These are phyloP conservation scores for Myzus persicae DNA, from an alignment of 1,140 invertebrate species.

Conservation along the genomic window DNA sequence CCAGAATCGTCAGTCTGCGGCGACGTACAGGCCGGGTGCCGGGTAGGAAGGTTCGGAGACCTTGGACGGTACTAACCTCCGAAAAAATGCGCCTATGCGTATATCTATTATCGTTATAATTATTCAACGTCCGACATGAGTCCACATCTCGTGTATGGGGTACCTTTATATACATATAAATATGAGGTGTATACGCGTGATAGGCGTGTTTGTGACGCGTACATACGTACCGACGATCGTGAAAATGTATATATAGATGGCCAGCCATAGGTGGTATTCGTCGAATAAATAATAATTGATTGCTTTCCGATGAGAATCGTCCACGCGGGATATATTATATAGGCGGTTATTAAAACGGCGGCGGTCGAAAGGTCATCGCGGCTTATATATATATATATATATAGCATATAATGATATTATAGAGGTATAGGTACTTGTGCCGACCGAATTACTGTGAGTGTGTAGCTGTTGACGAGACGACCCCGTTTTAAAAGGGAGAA, in stretches of 20 bases:
- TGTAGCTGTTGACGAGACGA: neutral
- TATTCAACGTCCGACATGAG: constrained; percentile 17
- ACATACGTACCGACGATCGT: neutral
- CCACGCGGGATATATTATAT: neutral
- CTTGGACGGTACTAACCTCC: constrained; percentile 51
- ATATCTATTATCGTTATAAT: constrained; percentile 18
- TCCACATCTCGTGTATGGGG: neutral
- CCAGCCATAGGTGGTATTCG: neutral
- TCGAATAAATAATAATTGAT: constrained; percentile 50
- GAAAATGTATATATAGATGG: constrained; percentile 3
- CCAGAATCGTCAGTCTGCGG: constrained; percentile 39
- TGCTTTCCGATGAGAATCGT: constrained; percentile 53
- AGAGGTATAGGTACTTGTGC: neutral
- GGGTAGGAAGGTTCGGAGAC: neutral
- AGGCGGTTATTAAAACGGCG: constrained; percentile 42
- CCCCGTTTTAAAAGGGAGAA: constrained; percentile 18
- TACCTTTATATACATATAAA: neutral
- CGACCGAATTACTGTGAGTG: neutral
- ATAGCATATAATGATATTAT: neutral
- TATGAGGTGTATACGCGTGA: neutral
- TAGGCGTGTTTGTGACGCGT: neutral
- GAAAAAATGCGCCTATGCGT: constrained; percentile 47
- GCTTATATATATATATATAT: neutral
- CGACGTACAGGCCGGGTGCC: neutral
- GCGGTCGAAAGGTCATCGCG: constrained; percentile 45